These are phyloP conservation scores for Julus scanicus DNA, from an alignment of 2,888 invertebrate genomes.

Conservation along the genomic window DNA sequence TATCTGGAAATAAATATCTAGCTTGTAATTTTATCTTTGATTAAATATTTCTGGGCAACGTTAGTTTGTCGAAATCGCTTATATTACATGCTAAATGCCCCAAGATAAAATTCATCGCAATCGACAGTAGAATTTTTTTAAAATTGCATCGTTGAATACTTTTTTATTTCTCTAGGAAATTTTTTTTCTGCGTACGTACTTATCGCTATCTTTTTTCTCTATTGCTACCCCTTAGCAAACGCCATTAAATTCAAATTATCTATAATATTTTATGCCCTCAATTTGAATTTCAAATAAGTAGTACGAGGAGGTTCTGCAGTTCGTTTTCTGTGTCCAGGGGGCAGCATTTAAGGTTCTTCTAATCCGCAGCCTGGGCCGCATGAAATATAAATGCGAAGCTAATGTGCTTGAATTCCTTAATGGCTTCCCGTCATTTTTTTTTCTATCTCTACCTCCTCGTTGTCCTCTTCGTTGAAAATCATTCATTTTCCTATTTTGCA, in stretches of 20 bases:
- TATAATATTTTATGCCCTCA: not conserved
- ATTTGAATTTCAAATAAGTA: not conserved
- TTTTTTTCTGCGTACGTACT: not conserved
- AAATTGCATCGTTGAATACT: no score
- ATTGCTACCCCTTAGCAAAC: not conserved
- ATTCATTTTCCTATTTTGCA: constrained; percentile 16
- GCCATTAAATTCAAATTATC: not conserved
- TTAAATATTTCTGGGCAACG: no score
- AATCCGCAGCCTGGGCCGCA: not conserved
- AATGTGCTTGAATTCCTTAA: constrained; percentile 21
- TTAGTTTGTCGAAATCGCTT: no score
- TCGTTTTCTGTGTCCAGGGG: not conserved
- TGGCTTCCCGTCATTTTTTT: not conserved
- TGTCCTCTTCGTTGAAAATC: not conserved
- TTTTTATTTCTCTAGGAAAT: not conserved
- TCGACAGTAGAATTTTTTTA: no score
- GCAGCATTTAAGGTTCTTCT: constrained; percentile 21
- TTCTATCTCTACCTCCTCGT: not conserved
- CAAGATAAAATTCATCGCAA: no score
- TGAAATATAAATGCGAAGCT: constrained; percentile 21
- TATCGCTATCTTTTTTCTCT: not conserved
- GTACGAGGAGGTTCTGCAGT: not conserved
- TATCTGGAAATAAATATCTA: no score
- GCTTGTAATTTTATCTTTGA: no score
- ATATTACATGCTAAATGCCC: no score